Evolutionary conservation across 2,888 invertebrate species (phyloP).

Genomic region (Dione juno): DNA sequence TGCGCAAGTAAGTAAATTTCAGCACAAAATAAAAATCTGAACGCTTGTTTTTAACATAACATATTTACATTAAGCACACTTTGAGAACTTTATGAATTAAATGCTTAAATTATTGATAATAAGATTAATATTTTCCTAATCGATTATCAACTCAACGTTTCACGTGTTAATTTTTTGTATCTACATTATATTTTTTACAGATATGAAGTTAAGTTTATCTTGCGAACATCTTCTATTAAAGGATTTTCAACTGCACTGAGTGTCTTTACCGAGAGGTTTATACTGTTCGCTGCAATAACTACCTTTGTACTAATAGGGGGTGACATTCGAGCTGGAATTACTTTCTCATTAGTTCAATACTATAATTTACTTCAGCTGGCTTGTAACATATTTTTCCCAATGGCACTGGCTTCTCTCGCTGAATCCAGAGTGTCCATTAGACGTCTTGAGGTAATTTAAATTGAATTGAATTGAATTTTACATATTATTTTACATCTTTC

Average conservation of each 20-base stretch:
- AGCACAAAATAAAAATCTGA: neutral
- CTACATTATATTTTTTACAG: conserved; percentile 72
- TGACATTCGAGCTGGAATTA: conserved; percentile 84
- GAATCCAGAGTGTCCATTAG: conserved; percentile 86
- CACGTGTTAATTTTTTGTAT: too few relatives aligned
- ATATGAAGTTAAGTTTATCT: conserved; percentile 87
- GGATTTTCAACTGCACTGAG: conserved; percentile 86
- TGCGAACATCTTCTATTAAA: conserved; percentile 86
- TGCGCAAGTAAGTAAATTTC: conserved; percentile 85
- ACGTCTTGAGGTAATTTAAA: conserved; percentile 82
- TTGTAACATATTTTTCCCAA: conserved; percentile 86
- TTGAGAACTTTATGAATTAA: too few relatives aligned
- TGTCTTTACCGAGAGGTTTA: conserved; percentile 93
- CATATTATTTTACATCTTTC: too few relatives aligned
- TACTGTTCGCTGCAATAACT: conserved; percentile 90
- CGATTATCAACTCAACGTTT: too few relatives aligned
- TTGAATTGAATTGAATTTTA: too few relatives aligned
- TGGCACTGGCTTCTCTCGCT: conserved; percentile 84
- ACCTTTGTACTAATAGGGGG: conserved; percentile 88
- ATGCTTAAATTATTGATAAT: too few relatives aligned
- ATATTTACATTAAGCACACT: too few relatives aligned
- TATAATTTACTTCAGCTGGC: conserved; percentile 88
- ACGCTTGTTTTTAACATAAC: too few relatives aligned
- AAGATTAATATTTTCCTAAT: too few relatives aligned
- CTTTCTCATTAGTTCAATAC: conserved; percentile 90